A percentile compares a stretch with the other conserved stretches of the same genome.
Evolutionary conservation across 2,113 vertebrate genomes (phyloP).

Genomic region (Grus americana): DNA sequence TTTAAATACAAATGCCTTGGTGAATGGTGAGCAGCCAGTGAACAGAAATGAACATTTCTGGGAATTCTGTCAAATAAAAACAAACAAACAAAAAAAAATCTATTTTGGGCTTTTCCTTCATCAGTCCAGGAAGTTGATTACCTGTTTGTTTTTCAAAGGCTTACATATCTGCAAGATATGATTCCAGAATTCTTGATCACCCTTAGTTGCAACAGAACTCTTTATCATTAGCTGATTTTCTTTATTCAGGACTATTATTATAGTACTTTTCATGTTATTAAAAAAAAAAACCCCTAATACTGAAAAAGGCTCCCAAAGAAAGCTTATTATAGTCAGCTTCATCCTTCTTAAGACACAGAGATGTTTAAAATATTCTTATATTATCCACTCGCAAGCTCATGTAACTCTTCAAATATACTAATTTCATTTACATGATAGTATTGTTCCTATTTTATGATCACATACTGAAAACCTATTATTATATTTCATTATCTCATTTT

Average conservation of each 20-base stretch:
- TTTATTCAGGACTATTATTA: background rate
- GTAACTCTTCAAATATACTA: background rate
- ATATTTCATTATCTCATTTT: background rate
- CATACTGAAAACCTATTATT: conserved; percentile 28
- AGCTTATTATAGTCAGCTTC: background rate
- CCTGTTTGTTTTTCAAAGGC: background rate
- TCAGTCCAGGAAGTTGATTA: background rate
- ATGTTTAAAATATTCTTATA: background rate
- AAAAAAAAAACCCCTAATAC: background rate
- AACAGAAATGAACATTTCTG: background rate
- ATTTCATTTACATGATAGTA: background rate
- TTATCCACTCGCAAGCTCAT: background rate
- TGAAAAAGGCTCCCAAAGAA: background rate
- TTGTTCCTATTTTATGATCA: conserved; percentile 17
- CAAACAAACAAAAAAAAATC: background rate
- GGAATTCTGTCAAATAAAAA: background rate
- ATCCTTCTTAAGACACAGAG: background rate
- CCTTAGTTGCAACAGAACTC: background rate
- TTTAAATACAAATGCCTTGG: background rate
- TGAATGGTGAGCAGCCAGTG: background rate
- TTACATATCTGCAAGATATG: background rate
- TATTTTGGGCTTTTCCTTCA: background rate
- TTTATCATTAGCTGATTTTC: background rate
- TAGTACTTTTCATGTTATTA: background rate
- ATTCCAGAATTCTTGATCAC: background rate